phyloP scores from a whole-genome alignment of 2,797 vertebrate species.

The Crypturellus tataupa region DNA sequence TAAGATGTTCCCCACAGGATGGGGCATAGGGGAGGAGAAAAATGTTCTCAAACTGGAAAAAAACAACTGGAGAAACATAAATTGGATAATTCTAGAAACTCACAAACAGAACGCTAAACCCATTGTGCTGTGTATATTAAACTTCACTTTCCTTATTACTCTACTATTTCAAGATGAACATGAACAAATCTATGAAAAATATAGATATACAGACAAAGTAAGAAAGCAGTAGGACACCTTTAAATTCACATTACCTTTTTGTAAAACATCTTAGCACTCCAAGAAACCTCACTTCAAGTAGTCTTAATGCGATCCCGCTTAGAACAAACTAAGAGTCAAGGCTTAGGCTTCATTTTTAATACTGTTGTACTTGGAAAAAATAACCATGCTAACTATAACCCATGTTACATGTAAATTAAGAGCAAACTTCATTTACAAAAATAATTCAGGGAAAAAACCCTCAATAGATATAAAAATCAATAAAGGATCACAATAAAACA shows the following conservation, averaged over 20 bases:
- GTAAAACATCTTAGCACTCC: background rate
- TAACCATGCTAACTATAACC: background rate
- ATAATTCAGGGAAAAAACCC: background rate
- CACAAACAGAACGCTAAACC: background rate
- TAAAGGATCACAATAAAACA: background rate
- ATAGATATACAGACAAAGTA: background rate
- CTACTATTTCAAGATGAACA: background rate
- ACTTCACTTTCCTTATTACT: background rate
- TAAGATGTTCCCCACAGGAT: background rate
- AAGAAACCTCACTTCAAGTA: background rate
- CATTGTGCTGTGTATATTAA: background rate
- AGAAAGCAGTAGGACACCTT: background rate
- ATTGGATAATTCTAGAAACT: background rate
- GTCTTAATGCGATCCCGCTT: background rate
- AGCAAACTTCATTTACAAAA: background rate
- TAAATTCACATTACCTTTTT: background rate
- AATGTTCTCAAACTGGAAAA: background rate
- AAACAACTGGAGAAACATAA: background rate
- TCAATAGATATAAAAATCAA: background rate
- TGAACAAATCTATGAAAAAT: background rate
- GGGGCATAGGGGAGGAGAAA: background rate
- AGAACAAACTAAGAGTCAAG: background rate
- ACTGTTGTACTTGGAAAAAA: background rate
- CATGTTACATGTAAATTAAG: accelerated
- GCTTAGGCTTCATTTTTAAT: background rate